Conservation (phyloP, 2,888 invertebrate genomes). For the Eristalis pertinax region DNA sequence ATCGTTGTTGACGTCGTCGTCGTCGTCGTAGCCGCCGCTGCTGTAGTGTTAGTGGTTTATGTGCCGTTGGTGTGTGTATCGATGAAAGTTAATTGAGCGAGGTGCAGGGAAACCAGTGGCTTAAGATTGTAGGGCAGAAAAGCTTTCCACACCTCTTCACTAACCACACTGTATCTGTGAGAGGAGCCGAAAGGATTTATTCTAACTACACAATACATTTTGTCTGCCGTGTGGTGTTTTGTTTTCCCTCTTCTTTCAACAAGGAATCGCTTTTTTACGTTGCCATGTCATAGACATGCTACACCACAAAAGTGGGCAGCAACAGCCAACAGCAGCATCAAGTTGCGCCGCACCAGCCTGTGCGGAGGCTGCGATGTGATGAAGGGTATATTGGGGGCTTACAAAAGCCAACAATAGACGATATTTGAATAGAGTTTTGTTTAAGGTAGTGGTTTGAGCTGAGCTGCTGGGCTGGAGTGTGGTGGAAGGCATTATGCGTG, state of each 20-base stretch:
- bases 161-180: slow-evolving; percentile 25
- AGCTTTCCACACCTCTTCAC: slow-evolving; percentile 51
- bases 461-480: not conserved
- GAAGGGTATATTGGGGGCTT: not conserved
- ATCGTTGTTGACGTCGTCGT: slow-evolving; percentile 24
- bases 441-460: slow-evolving; percentile 41
- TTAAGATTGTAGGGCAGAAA: slow-evolving; percentile 60
- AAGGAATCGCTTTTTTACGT: not conserved
- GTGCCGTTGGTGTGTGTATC: slow-evolving; percentile 43
- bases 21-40: slow-evolving; percentile 3
- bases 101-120: slow-evolving; percentile 37
- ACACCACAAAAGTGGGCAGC: slow-evolving; percentile 46
- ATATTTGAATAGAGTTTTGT: slow-evolving; percentile 70
- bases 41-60: not conserved
- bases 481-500: slow-evolving; percentile 54
- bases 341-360: slow-evolving; percentile 32
- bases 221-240: slow-evolving; percentile 36
- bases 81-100: slow-evolving; percentile 72
- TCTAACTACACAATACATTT: slow-evolving; percentile 58
- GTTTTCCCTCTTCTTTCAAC: slow-evolving; percentile 3
- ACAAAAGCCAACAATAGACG: slow-evolving; percentile 66
- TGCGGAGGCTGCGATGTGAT: not conserved
- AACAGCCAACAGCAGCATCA: slow-evolving; percentile 45
- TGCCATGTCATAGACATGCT: slow-evolving; percentile 46
- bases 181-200: slow-evolving; percentile 59